Evolutionary conservation across 1,140 invertebrate genomes (phyloP).

Genomic region (Mamestra configurata): DNA sequence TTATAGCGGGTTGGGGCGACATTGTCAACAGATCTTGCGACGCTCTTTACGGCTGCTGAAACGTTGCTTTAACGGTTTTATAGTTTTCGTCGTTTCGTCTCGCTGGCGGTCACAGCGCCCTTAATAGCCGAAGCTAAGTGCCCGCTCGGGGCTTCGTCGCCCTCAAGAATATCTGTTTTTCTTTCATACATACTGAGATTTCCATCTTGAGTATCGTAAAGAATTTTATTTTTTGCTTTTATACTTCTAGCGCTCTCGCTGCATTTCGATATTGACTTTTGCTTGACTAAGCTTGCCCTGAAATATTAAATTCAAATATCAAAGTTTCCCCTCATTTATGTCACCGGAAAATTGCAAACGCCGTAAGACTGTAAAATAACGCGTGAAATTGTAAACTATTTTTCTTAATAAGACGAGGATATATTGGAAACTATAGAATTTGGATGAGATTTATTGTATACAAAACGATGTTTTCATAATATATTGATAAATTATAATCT

Average conservation of each 20-base stretch:
- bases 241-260: neutral
- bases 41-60: slow-evolving; percentile 87
- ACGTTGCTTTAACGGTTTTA: slow-evolving; percentile 88
- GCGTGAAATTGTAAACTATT: too few relatives aligned
- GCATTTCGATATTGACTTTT: neutral
- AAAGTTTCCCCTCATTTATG: neutral
- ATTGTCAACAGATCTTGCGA: slow-evolving; percentile 87
- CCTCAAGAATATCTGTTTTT: slow-evolving; percentile 83
- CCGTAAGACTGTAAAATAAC: too few relatives aligned
- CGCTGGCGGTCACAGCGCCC: slow-evolving; percentile 80
- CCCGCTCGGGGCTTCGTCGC: slow-evolving; percentile 79
- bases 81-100: slow-evolving; percentile 85
- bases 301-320: neutral
- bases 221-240: slow-evolving; percentile 73
- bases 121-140: slow-evolving; percentile 86
- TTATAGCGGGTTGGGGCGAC: slow-evolving; percentile 83
- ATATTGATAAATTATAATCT: too few relatives aligned
- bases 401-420: too few relatives aligned
- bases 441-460: too few relatives aligned
- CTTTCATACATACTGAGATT: slow-evolving; percentile 77
- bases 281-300: neutral
- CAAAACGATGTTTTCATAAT: too few relatives aligned
- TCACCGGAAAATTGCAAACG: too few relatives aligned
- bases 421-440: too few relatives aligned
- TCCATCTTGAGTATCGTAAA: slow-evolving; percentile 82